Evolutionary conservation across 2,113 vertebrate species (phyloP), one percentile per base, ranked within the genome.

Genomic region (Melanerpes formicivorus): DNA sequence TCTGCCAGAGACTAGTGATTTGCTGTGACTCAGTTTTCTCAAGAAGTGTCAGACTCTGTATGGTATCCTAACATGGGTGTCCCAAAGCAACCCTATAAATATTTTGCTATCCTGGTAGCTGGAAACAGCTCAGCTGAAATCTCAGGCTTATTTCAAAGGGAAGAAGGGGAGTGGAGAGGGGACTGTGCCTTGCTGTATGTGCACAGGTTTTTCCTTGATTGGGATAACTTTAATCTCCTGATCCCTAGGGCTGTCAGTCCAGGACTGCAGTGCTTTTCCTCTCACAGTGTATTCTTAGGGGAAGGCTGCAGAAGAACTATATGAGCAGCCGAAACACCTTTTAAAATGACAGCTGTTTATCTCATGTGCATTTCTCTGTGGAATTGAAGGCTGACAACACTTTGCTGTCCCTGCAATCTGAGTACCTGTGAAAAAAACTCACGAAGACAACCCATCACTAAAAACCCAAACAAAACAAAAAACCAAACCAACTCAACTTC

Each of bases 1-100:
- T 78, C 83, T 85, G 85, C 84, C 73, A 90, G 75, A 69, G 44
- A 85, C 50, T 60, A 14, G 69, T 65, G 76, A 73, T 82, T 81
- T 87, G 60, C 77, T 85, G 65, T 91, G 87, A 90, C 69, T 94
- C 69, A 32, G 40, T 95, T 93, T 91, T 93, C 93, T 80, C 69
- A 83, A 65, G 84, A 96, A 72, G 90, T 94, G 85, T 90, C 93
- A 95, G 88, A 83, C 93, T 90, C 91, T 93, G 66, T 88, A 30
- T 93, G 72, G 58, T 74, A 82, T 78, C 48, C 40, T 74, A 82
- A 48, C 40, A 70, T 44, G 79, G 56, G 58, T 0, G 2, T 42
- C 89, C 84, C 40, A 88, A 93, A 87, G 64, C 80, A 89, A 60
- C 69, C 94, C 90, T 18, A 76, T 74, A 65, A 95, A 92, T 94